These are phyloP conservation scores for Congeria kusceri DNA, from an alignment of 2,888 invertebrate genomes.

Conservation along the genomic window DNA sequence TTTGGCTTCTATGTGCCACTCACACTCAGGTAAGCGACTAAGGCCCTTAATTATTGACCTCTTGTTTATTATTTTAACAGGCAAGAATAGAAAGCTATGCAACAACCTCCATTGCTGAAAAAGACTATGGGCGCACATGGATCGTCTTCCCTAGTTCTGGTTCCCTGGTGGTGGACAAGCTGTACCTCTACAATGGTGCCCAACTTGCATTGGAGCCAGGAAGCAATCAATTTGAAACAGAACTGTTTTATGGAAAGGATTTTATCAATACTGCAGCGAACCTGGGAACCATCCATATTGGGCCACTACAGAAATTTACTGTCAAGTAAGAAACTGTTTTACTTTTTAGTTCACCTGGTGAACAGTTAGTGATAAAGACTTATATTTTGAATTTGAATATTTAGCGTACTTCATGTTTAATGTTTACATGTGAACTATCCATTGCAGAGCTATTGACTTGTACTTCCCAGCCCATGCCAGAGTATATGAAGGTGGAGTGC, in stretches of 20 bases:
- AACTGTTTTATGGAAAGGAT: slow-evolving; percentile 59
- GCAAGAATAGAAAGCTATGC: slow-evolving; percentile 23
- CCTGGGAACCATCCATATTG: slow-evolving; percentile 70
- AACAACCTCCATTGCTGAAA: slow-evolving; percentile 13
- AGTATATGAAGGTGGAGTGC: slow-evolving; percentile 59
- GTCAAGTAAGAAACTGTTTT: slow-evolving; percentile 43
- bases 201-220: slow-evolving; percentile 70
- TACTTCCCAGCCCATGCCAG: slow-evolving; percentile 67
- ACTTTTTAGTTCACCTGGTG: too few relatives aligned
- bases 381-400: too few relatives aligned
- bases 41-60: neutral
- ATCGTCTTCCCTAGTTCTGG: slow-evolving; percentile 57
- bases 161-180: slow-evolving; percentile 59
- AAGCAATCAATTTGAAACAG: slow-evolving; percentile 44
- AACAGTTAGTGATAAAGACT: too few relatives aligned
- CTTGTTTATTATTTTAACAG: slow-evolving; percentile 26
- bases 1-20: too few relatives aligned
- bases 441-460: slow-evolving; percentile 47
- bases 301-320: slow-evolving; percentile 62
- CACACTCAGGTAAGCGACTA: neutral
- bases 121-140: slow-evolving; percentile 72
- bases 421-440: neutral
- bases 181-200: slow-evolving; percentile 72
- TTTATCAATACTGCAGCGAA: slow-evolving; percentile 55
- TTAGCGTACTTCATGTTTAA: neutral